phyloP scores from a whole-genome alignment of 2,797 vertebrate genomes.

The Thalassophryne amazonica region DNA sequence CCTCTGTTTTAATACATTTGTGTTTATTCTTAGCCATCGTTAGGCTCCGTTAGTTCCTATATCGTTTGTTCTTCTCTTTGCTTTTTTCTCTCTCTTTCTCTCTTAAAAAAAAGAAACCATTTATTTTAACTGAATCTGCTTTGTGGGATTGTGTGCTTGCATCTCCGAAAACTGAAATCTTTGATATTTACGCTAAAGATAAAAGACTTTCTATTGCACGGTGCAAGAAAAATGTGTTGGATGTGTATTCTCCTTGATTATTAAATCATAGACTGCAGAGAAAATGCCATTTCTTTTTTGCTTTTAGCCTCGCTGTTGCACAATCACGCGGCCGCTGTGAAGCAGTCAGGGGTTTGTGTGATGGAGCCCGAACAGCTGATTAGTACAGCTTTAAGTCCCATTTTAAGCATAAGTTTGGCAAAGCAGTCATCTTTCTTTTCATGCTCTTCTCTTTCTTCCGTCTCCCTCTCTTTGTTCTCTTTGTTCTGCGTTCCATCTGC shows the following conservation, averaged over 20 bases:
- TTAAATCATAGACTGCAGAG: constrained; percentile 14
- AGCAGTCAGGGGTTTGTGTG: constrained; percentile 16
- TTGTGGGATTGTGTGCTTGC: too few species aligned
- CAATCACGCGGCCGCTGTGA: constrained; percentile 10
- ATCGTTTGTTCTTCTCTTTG: too few species aligned
- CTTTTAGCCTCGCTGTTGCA: constrained; percentile 20
- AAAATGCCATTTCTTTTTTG: constrained; percentile 11
- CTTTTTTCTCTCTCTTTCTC: too few species aligned
- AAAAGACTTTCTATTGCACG: not conserved
- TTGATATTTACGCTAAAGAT: not conserved
- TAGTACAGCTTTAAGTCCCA: constrained; percentile 21
- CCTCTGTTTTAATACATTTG: too few species aligned
- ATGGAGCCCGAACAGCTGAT: constrained; percentile 18
- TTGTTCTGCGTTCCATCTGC: too few species aligned
- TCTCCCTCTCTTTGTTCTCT: not conserved
- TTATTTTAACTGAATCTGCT: too few species aligned
- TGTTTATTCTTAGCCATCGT: too few species aligned
- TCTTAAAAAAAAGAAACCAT: too few species aligned
- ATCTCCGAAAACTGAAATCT: too few species aligned
- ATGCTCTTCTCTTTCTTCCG: not conserved
- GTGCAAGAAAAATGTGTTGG: not conserved
- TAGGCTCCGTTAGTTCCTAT: too few species aligned
- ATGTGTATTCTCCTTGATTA: constrained; percentile 11
- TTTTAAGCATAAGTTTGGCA: constrained; percentile 19
- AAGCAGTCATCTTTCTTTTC: constrained; percentile 17